Percentiles rank a stretch among this genome's conserved stretches.
Conservation (phyloP, 2,113 vertebrate species). For the Pseudonaja textilis region DNA sequence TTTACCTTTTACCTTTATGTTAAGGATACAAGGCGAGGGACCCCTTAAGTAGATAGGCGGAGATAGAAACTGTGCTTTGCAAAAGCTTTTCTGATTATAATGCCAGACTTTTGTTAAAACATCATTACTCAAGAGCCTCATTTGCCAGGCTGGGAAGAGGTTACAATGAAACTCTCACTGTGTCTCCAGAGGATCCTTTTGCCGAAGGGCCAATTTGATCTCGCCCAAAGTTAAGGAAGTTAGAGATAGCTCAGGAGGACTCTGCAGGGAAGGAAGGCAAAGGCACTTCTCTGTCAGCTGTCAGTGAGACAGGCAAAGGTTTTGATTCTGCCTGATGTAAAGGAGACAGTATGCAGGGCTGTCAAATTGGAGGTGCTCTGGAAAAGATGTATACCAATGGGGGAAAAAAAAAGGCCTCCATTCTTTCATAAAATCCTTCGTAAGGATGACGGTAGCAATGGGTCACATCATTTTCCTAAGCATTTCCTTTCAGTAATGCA, state of each 20-base stretch:
- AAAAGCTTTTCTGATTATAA: background rate
- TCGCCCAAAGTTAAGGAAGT: accelerated
- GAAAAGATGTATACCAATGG: accelerated
- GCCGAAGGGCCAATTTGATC: background rate
- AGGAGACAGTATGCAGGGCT: background rate
- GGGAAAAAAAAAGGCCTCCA: background rate
- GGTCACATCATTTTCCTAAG: background rate
- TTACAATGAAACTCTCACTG: accelerated
- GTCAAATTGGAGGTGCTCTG: accelerated
- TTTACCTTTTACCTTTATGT: background rate
- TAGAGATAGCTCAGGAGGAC: background rate
- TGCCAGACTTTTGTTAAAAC: background rate
- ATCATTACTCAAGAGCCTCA: background rate
- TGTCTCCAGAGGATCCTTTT: background rate
- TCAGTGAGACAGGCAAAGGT: accelerated
- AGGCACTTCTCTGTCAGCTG: background rate
- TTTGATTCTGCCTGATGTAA: accelerated
- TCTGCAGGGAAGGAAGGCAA: background rate
- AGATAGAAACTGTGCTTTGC: background rate
- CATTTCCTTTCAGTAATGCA: background rate
- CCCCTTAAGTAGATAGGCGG: no score
- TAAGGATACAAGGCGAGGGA: no score
- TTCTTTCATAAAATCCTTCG: background rate
- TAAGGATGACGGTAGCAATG: background rate
- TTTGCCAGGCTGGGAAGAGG: background rate